These are phyloP conservation scores for Sabellastarte sp. DNA, from an alignment of 2,888 invertebrate genomes.

Conservation along the genomic window DNA sequence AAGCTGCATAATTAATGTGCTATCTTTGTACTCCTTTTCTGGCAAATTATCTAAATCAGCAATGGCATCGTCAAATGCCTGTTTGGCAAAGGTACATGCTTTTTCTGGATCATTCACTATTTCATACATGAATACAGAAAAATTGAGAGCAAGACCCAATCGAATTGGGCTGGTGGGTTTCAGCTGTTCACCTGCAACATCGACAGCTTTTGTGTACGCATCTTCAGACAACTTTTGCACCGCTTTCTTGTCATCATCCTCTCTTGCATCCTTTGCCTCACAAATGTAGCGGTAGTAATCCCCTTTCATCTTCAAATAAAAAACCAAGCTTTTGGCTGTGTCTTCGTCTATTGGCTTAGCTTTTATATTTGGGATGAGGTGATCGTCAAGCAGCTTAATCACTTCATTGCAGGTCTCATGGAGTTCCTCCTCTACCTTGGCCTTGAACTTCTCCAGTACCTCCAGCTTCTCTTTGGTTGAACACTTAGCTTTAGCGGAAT, in stretches of 20 bases:
- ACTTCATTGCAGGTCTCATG: conserved; percentile 7
- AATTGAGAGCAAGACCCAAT: not conserved
- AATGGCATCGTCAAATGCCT: too few species aligned
- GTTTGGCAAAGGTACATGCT: too few species aligned
- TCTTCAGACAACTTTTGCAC: too few species aligned
- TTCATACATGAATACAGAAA: not conserved
- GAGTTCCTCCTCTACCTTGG: conserved; percentile 27
- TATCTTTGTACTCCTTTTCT: too few species aligned
- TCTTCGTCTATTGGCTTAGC: conserved; percentile 2
- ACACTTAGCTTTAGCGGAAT: too few species aligned
- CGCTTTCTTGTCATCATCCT: too few species aligned
- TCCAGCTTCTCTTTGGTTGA: conserved; percentile 94
- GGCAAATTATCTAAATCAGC: too few species aligned
- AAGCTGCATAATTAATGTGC: too few species aligned
- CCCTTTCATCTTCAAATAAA: not conserved
- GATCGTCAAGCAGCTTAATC: conserved; percentile 5
- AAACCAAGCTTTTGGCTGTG: not conserved
- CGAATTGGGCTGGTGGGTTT: not conserved
- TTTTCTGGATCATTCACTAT: too few species aligned
- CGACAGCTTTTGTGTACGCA: not conserved
- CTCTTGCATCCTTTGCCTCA: too few species aligned
- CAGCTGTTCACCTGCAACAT: not conserved
- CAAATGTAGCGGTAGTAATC: too few species aligned
- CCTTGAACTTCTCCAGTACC: conserved; percentile 87
- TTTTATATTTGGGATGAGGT: conserved; percentile 1